Conservation (phyloP, 92 coral and sea anemone species). For the Epizoanthus stellaris region DNA sequence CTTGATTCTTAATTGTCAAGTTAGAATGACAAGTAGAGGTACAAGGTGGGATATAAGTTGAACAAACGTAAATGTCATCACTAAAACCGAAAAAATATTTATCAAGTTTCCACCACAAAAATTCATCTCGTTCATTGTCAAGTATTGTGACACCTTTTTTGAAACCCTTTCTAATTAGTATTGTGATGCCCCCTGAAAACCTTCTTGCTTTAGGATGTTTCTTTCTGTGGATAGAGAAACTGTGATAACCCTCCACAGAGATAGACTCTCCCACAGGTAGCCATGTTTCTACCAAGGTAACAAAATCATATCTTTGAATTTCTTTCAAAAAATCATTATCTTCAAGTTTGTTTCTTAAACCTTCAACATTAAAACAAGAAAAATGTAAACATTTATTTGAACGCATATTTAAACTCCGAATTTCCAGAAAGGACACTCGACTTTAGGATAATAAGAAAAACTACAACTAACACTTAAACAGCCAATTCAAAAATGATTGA, state of each 20-base stretch:
- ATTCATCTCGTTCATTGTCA: background rate
- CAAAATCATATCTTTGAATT: background rate
- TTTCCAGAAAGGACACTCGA: no score
- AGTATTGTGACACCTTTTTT: background rate
- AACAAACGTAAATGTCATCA: background rate
- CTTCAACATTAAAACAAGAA: slow-evolving; percentile 2
- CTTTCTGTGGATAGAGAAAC: background rate
- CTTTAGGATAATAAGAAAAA: no score
- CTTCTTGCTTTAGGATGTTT: background rate
- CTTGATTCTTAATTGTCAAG: background rate
- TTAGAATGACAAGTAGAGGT: background rate
- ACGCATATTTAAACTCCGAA: no score
- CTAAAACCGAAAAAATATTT: background rate
- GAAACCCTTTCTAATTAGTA: background rate
- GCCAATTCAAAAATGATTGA: no score
- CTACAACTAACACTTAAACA: no score
- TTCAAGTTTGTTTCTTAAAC: background rate
- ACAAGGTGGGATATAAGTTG: background rate
- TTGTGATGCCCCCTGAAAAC: background rate
- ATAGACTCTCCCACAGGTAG: background rate
- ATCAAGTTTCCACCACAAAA: background rate
- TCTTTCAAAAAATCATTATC: background rate
- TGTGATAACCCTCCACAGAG: background rate
- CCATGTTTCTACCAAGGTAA: background rate
- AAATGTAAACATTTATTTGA: background rate